Conservation (phyloP, 2,888 invertebrate species). For the Tipula helvola region DNA sequence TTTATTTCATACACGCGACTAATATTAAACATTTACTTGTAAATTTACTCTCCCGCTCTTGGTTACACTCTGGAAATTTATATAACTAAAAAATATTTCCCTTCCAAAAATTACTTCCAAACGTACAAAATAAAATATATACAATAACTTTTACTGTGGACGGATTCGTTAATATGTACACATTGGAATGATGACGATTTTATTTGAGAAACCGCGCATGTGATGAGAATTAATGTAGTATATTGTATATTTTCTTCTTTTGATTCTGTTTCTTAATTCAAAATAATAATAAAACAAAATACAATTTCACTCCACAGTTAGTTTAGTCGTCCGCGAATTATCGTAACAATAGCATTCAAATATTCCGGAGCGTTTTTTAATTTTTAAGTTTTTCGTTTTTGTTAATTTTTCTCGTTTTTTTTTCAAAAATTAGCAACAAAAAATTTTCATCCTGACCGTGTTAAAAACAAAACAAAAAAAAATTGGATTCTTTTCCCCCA, state of each 20-base stretch:
- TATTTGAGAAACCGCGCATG: neutral
- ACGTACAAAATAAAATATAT: neutral
- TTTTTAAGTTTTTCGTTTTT: neutral
- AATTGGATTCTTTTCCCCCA: neutral
- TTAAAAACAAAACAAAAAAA: neutral
- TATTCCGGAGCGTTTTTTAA: neutral
- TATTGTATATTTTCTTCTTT: neutral
- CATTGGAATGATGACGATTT: neutral
- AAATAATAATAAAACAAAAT: neutral
- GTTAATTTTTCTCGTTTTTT: neutral
- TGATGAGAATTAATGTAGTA: neutral
- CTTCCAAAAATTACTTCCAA: neutral
- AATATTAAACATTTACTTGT: neutral
- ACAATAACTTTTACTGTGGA: neutral
- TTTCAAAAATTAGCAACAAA: neutral
- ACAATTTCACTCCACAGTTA: constrained; percentile 4
- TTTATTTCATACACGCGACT: neutral
- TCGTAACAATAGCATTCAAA: neutral
- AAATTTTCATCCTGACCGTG: neutral
- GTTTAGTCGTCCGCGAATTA: neutral
- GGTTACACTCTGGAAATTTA: neutral
- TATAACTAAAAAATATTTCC: neutral
- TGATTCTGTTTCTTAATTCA: neutral
- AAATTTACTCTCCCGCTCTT: neutral
- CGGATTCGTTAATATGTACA: neutral